Conservation (phyloP, 2,113 vertebrate species). For the Pontoporia blainvillei region DNA sequence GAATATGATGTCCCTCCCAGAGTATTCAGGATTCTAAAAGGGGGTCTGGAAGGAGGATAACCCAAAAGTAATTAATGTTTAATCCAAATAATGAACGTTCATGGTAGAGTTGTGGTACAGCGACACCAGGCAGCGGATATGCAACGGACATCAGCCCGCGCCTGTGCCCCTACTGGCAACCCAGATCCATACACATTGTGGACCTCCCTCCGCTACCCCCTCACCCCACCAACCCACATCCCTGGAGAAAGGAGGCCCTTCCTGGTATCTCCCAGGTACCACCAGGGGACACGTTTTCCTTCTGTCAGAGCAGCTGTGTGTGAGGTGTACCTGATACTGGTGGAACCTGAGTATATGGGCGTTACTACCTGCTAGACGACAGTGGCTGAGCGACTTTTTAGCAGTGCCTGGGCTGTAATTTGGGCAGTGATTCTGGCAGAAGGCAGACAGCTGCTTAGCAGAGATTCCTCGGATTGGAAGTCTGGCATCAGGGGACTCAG, state of each 20-base stretch:
- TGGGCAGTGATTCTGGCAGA: not conserved
- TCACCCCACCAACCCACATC: not conserved
- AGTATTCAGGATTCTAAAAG: not conserved
- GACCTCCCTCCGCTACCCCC: not conserved
- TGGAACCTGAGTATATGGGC: not conserved
- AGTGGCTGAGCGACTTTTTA: not conserved
- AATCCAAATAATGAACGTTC: not conserved
- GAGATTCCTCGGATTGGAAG: not conserved
- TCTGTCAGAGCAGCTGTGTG: not conserved
- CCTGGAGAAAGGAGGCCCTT: not conserved
- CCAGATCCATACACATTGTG: rapidly evolving
- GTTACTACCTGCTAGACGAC: rapidly evolving
- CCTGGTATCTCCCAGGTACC: not conserved
- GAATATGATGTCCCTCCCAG: not conserved
- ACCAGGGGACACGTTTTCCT: rapidly evolving
- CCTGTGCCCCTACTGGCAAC: rapidly evolving
- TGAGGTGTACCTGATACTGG: rapidly evolving
- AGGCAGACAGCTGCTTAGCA: too few species aligned
- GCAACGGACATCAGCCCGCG: rapidly evolving
- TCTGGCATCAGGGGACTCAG: rapidly evolving
- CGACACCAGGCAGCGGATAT: rapidly evolving
- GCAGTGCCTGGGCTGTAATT: not conserved
- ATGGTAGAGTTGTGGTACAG: not conserved
- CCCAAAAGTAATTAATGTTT: not conserved
- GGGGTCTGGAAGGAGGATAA: not conserved